Evolutionary conservation across 2,888 invertebrate species (phyloP), one percentile per base, ranked within the genome.

Genomic region (Calliphora vomitoria): DNA sequence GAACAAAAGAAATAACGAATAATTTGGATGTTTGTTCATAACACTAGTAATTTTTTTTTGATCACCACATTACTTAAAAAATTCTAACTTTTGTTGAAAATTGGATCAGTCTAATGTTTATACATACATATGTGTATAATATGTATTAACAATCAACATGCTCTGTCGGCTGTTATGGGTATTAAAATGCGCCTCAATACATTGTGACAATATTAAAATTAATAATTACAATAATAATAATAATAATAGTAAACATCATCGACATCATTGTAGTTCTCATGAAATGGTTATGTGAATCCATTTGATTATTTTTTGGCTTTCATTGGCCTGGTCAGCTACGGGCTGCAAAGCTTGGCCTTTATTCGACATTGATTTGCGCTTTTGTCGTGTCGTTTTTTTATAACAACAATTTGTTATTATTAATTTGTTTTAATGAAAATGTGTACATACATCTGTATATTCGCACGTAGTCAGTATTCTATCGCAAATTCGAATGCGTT

Each of bases 101-200:
- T 58, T 74, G 58, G 58, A 68, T 41, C 8, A 47, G 18, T 55
- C 66, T 79, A 69, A 47, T 79, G 18, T 41, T n/a, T 0, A 41
- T 68, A 15, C 1, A 31, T 53, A 50, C 15, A 38, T n/a, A n/a
- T n/a, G n/a, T 38, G 8, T 4, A 55, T 25, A 69, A 69, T 35
- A 25, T 76, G 69, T 64, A 84, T 55, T 55, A 78, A 84, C 71
- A 78, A 78, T 91, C 88, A 89, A 85, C 88, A 89, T 87, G 89
- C 88, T 80, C 88, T 89, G 89, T 89, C 90, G 88, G 88, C 89
- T 90, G 47, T 91, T 90, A 90, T 90, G 89, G 89, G 89, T 89
- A 92, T 91, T 90, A 90, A 90, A 90, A 90, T 44, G 79, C 90
- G 91, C 90, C 90, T 90, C 91, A 91, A 90, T 92, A 90, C 89